These are phyloP conservation scores for Torymus texanus DNA, from an alignment of 2,888 invertebrate species.

Conservation along the genomic window DNA sequence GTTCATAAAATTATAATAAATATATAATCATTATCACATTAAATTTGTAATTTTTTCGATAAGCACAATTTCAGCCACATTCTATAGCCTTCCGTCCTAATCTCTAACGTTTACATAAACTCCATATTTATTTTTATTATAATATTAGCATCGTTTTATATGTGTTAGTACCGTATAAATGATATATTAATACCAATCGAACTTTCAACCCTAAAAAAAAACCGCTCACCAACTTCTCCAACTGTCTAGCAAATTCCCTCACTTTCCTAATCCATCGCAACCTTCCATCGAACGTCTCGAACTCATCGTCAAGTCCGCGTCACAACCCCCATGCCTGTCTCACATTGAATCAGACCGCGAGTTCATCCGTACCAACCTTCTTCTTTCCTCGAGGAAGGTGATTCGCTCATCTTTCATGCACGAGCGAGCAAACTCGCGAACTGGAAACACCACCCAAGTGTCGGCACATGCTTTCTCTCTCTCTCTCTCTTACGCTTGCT, in stretches of 20 bases:
- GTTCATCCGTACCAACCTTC: not conserved
- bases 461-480: not conserved
- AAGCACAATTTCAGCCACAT: no score
- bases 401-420: slow-evolving; percentile 43
- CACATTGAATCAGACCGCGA: not conserved
- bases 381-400: slow-evolving; percentile 1
- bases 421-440: not conserved
- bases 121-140: no score
- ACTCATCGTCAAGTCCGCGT: slow-evolving; percentile 15
- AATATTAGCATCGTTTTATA: no score
- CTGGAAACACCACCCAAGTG: not conserved
- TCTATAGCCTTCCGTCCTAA: no score
- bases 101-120: no score
- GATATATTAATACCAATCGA: no score
- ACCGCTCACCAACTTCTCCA: no score
- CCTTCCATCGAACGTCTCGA: slow-evolving; percentile 12
- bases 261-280: not conserved
- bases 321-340: not conserved
- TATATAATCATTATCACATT: no score
- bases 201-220: no score
- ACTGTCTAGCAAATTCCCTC: not conserved
- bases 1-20: no score
- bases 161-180: no score
- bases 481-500: not conserved
- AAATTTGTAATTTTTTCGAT: no score